Conservation (phyloP, 2,797 vertebrate genomes). For the Coluber constrictor region DNA sequence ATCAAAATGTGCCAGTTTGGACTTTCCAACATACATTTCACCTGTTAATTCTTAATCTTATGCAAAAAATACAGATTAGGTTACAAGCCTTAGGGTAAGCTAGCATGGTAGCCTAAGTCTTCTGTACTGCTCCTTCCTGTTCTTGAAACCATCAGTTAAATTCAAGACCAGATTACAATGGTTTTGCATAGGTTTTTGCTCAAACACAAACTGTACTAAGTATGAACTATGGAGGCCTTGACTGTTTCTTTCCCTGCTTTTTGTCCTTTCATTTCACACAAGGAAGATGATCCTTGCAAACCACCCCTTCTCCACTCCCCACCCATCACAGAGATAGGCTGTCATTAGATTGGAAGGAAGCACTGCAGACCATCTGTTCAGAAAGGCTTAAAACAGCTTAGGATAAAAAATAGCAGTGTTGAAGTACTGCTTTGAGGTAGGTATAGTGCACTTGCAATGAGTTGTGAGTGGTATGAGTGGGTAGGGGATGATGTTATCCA, state of each 20-base stretch:
- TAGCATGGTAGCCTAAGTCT: background rate
- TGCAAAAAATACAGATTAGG: background rate
- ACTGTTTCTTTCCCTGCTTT: background rate
- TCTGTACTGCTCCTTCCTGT: background rate
- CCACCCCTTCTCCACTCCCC: background rate
- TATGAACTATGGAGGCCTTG: background rate
- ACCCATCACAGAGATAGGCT: background rate
- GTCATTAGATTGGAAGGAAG: background rate
- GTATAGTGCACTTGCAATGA: background rate
- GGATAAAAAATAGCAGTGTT: background rate
- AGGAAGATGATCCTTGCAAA: background rate
- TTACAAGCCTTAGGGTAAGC: background rate
- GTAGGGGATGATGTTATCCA: background rate
- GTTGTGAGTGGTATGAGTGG: background rate
- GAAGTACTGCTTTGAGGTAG: background rate
- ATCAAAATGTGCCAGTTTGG: background rate
- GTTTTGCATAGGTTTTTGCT: background rate
- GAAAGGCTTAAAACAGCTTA: background rate
- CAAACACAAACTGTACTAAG: background rate
- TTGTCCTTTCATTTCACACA: background rate
- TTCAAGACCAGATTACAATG: background rate
- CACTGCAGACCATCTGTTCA: background rate
- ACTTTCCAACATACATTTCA: background rate
- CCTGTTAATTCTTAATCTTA: background rate
- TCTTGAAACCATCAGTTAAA: background rate